Conservation (phyloP, 1,140 invertebrate genomes). For the Octopus sinensis region DNA sequence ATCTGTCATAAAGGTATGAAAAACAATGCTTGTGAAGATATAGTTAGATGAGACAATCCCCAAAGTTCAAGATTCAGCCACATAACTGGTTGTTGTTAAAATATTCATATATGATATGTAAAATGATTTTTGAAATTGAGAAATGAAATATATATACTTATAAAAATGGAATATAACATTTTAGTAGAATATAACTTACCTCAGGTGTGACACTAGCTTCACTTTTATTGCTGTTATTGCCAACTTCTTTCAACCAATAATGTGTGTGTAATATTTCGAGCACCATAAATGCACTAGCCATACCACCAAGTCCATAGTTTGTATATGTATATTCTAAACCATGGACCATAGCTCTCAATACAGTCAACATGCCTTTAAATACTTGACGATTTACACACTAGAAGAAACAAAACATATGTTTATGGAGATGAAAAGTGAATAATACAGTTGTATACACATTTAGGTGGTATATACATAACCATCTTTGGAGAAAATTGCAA, state of each 20-base stretch:
- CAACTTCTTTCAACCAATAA: conserved; percentile 86
- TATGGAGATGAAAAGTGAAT: neutral
- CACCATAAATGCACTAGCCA: conserved; percentile 94
- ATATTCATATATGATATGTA: too few relatives aligned
- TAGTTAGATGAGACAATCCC: too few relatives aligned
- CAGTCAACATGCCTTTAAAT: conserved; percentile 95
- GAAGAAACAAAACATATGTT: conserved; percentile 9
- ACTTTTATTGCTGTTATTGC: conserved; percentile 51
- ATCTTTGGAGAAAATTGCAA: too few relatives aligned
- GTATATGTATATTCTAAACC: conserved; percentile 89
- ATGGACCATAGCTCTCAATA: conserved; percentile 80
- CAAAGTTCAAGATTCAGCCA: too few relatives aligned
- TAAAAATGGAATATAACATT: too few relatives aligned
- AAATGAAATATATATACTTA: too few relatives aligned
- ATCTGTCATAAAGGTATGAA: too few relatives aligned
- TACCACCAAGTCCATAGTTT: conserved; percentile 92
- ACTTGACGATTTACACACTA: conserved; percentile 62
- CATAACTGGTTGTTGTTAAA: too few relatives aligned
- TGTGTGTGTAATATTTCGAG: conserved; percentile 98
- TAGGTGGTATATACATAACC: too few relatives aligned
- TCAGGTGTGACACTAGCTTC: conserved; percentile 40
- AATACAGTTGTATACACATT: too few relatives aligned
- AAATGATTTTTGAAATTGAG: too few relatives aligned
- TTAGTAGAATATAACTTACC: conserved; percentile 25
- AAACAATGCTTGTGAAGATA: too few relatives aligned